These are phyloP conservation scores for Tetranychus truncatus DNA, from an alignment of 2,888 invertebrate species.

Conservation along the genomic window DNA sequence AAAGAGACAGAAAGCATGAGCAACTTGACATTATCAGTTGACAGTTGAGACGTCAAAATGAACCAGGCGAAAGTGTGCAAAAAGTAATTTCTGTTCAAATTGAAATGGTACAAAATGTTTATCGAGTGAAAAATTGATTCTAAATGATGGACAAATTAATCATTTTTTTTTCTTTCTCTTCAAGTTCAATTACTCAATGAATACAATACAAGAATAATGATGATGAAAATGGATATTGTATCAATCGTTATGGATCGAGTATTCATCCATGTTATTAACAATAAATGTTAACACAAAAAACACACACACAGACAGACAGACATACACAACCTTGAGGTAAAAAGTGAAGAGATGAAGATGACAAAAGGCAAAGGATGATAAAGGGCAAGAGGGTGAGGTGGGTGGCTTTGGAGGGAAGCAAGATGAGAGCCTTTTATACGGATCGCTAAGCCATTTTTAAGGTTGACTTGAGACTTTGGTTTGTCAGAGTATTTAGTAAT, in stretches of 20 bases:
- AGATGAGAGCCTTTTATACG: background rate
- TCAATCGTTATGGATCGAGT: background rate
- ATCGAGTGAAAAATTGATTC: too few relatives aligned
- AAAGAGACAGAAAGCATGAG: too few relatives aligned
- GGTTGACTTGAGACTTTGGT: background rate
- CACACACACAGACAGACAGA: too few relatives aligned
- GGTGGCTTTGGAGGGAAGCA: background rate
- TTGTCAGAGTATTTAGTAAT: background rate
- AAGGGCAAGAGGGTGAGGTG: background rate
- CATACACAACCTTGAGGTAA: background rate
- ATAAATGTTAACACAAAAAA: background rate
- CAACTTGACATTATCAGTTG: too few relatives aligned
- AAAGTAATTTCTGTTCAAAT: too few relatives aligned
- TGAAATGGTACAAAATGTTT: too few relatives aligned
- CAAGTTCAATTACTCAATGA: background rate
- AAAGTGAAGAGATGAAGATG: background rate
- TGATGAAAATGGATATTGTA: background rate
- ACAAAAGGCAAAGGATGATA: background rate
- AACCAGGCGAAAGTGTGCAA: too few relatives aligned
- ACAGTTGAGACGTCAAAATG: too few relatives aligned
- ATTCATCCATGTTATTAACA: background rate
- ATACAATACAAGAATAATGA: background rate
- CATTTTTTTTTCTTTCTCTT: background rate
- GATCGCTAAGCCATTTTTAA: conserved; percentile 1
- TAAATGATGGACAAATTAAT: too few relatives aligned